A percentile compares a stretch with the other conserved stretches of the same genome.
Conservation (phyloP, 2,888 invertebrate genomes). For the Diabrotica balteata region DNA sequence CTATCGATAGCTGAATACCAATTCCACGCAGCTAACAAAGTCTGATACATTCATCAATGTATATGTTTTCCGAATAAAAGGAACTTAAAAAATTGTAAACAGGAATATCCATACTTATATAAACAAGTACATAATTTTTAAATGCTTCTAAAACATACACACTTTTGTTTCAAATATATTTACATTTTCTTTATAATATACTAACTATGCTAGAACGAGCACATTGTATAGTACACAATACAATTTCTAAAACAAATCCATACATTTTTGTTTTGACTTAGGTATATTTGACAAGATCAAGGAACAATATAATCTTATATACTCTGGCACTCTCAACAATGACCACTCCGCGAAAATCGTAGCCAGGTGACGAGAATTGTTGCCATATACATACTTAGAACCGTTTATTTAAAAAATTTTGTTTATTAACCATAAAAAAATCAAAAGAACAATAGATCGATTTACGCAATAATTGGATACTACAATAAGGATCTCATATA, state of each 20-base stretch:
- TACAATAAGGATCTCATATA: no score
- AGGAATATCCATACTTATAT: conserved; percentile 20
- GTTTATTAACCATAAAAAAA: no score
- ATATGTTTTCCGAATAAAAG: conserved; percentile 5
- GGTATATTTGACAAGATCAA: conserved; percentile 36
- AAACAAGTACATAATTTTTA: conserved; percentile 22
- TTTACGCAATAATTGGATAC: no score
- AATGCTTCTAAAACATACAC: conserved; percentile 31
- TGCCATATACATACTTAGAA: background rate
- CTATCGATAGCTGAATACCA: no score
- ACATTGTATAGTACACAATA: conserved; percentile 42
- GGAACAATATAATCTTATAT: conserved; percentile 26
- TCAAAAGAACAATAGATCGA: no score
- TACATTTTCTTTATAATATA: conserved; percentile 29
- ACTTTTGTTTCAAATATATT: conserved; percentile 33
- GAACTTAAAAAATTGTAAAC: conserved; percentile 11
- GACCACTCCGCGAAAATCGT: conserved; percentile 7
- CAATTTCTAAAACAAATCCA: conserved; percentile 36
- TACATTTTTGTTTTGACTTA: conserved; percentile 28
- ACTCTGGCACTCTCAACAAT: conserved; percentile 22
- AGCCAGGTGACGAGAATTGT: background rate
- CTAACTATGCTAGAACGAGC: conserved; percentile 40
- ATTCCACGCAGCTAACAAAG: no score
- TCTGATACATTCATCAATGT: no score
- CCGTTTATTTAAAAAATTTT: no score